Conservation (phyloP, 2,797 vertebrate genomes). For the Cyprinella venusta region DNA sequence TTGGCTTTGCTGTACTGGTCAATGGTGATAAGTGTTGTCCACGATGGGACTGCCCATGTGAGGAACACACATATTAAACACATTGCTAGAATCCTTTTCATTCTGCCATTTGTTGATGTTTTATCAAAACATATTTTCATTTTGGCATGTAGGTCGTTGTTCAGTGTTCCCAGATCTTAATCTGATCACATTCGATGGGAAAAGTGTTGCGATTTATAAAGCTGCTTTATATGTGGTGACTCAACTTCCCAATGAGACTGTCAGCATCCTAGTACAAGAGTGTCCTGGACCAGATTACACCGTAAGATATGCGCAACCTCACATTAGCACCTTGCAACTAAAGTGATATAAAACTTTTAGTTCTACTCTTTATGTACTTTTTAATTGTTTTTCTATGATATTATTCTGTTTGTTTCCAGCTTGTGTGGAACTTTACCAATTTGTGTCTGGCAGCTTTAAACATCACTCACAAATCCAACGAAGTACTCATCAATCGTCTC, state of each 20-base stretch:
- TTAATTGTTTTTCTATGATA: background rate
- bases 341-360: background rate
- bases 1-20: conserved; percentile 87
- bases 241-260: conserved; percentile 84
- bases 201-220: conserved; percentile 86
- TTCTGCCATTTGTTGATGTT: conserved; percentile 4
- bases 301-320: conserved; percentile 72
- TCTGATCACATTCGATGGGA: conserved; percentile 93
- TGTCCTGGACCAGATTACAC: conserved; percentile 76
- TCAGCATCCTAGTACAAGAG: conserved; percentile 85
- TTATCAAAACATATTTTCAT: background rate
- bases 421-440: conserved; percentile 84
- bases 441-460: conserved; percentile 89
- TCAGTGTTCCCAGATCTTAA: conserved; percentile 94
- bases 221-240: conserved; percentile 89
- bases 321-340: background rate
- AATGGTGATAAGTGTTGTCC: conserved; percentile 96
- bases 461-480: conserved; percentile 85
- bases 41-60: conserved; percentile 96
- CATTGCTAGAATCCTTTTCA: background rate
- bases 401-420: conserved; percentile 71
- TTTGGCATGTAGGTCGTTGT: conserved; percentile 84
- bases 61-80: conserved; percentile 67
- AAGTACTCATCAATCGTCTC: conserved; percentile 86
- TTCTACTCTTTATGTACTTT: conserved; percentile 59